Conservation (phyloP, 2,113 vertebrate genomes). For the human (Homo sapiens) region GRCh38 chr7:10481001-10481500, state of each 20-base stretch:
- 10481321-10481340: slow-evolving; percentile 36
- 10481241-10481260: background rate
- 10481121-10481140: slow-evolving; percentile 58
- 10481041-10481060: background rate
- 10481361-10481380: background rate
- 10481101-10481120: background rate
- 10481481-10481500: background rate
- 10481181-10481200: slow-evolving; percentile 34
- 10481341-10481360: slow-evolving; percentile 41
- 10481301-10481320: slow-evolving; percentile 26
- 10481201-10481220: slow-evolving; percentile 63
- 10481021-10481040: background rate
- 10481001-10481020: slow-evolving; percentile 40
- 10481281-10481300: background rate
- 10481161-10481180: background rate
- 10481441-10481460: background rate
- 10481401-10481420: background rate
- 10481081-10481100: background rate
- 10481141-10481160: slow-evolving; percentile 16
- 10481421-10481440: background rate
- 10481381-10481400: slow-evolving; percentile 47
- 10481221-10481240: slow-evolving; percentile 54
- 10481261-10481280: slow-evolving; percentile 55
- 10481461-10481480: background rate
- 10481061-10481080: slow-evolving; percentile 16